A percentile compares a stretch with the other conserved stretches of the same genome.
These are phyloP conservation scores for Auanema freiburgensis DNA, from an alignment of 2,888 invertebrate genomes.

Conservation along the genomic window DNA sequence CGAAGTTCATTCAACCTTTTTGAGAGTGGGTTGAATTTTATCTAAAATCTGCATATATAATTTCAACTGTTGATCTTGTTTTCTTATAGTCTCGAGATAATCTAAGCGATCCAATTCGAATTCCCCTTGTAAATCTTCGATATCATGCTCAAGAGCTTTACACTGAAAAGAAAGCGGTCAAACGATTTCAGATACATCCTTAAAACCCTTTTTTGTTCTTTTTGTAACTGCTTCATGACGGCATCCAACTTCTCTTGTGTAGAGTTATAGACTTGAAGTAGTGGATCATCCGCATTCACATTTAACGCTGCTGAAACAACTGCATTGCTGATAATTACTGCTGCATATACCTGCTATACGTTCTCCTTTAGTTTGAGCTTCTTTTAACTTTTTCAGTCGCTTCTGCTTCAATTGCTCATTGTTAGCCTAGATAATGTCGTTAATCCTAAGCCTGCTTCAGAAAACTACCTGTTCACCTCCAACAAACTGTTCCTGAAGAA, in stretches of 20 bases:
- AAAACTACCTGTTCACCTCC: slow-evolving; percentile 73
- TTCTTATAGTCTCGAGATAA: slow-evolving; percentile 79
- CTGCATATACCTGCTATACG: slow-evolving; percentile 61
- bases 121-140: slow-evolving; percentile 78
- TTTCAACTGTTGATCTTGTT: slow-evolving; percentile 75
- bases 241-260: slow-evolving; percentile 79
- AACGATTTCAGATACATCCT: neutral
- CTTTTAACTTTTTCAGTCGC: slow-evolving; percentile 73
- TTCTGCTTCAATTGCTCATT: slow-evolving; percentile 77
- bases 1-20: slow-evolving; percentile 23
- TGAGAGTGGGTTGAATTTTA: slow-evolving; percentile 72
- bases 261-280: slow-evolving; percentile 77
- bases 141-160: slow-evolving; percentile 75
- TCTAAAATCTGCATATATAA: slow-evolving; percentile 69
- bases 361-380: slow-evolving; percentile 72
- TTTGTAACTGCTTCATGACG: slow-evolving; percentile 74
- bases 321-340: neutral
- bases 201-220: slow-evolving; percentile 73
- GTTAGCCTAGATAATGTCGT: slow-evolving; percentile 70
- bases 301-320: slow-evolving; percentile 57
- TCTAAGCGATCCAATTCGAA: slow-evolving; percentile 81
- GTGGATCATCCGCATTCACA: slow-evolving; percentile 75
- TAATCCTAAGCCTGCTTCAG: no score
- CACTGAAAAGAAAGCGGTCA: slow-evolving; percentile 66
- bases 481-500: slow-evolving; percentile 77